Percentiles rank a stretch among this genome's conserved stretches.
Evolutionary conservation across 2,888 invertebrate species (phyloP).

Genomic region (Melikaiella ostensackeni): DNA sequence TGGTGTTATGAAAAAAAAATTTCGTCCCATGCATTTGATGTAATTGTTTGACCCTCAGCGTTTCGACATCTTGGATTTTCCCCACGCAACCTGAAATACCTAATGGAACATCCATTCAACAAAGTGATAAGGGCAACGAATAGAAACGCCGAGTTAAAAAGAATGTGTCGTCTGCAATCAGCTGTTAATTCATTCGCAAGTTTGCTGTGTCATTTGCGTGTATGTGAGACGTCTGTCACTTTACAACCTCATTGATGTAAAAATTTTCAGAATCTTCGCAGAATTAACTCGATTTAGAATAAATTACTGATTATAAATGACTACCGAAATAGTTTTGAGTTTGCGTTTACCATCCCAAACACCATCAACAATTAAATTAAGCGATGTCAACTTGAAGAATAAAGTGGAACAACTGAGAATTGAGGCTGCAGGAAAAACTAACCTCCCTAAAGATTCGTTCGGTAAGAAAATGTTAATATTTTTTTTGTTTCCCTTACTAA

Average conservation of each 20-base stretch:
- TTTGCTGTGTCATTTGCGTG: neutral
- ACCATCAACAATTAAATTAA: constrained; percentile 80
- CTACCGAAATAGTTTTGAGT: constrained; percentile 75
- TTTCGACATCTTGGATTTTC: too few relatives aligned
- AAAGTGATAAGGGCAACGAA: neutral
- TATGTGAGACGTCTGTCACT: neutral
- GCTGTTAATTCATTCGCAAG: neutral
- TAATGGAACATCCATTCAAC: too few relatives aligned
- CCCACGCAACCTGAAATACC: too few relatives aligned
- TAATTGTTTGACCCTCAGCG: too few relatives aligned
- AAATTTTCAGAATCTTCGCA: neutral
- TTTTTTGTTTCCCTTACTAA: constrained; percentile 21
- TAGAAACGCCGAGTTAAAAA: neutral
- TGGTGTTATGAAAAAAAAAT: too few relatives aligned
- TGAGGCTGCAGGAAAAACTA: constrained; percentile 80
- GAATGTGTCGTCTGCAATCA: constrained; percentile 2
- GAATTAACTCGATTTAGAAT: neutral
- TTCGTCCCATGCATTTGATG: too few relatives aligned
- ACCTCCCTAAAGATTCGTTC: constrained; percentile 80
- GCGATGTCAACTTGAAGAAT: constrained; percentile 81
- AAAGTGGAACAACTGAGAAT: constrained; percentile 81
- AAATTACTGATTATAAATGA: constrained; percentile 54
- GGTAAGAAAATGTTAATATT: constrained; percentile 75
- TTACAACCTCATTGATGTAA: neutral
- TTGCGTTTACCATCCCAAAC: constrained; percentile 78